These are phyloP conservation scores for Crypturellus tataupa DNA, from an alignment of 2,797 vertebrate genomes.

Conservation along the genomic window DNA sequence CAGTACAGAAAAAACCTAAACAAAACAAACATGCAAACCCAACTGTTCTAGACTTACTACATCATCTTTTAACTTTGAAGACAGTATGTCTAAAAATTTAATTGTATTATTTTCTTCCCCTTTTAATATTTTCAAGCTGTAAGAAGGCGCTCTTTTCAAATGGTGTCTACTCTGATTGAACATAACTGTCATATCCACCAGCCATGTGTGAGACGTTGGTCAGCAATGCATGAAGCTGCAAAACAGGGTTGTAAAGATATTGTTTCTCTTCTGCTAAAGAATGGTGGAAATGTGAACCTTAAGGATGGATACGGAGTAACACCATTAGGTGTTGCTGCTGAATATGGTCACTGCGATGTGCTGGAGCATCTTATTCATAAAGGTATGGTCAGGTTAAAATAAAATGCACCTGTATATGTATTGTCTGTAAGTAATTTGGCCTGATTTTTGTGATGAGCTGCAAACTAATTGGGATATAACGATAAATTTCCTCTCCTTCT, in stretches of 20 bases:
- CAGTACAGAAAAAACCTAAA: neutral
- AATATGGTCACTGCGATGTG: conserved; percentile 84
- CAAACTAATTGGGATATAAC: neutral
- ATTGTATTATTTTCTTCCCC: neutral
- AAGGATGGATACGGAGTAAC: conserved; percentile 86
- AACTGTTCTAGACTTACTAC: neutral
- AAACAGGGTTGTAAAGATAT: conserved; percentile 85
- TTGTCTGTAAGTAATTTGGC: neutral
- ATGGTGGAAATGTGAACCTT: conserved; percentile 83
- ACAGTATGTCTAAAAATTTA: neutral
- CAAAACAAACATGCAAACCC: neutral
- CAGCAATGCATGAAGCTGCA: conserved; percentile 89
- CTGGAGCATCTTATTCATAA: conserved; percentile 90
- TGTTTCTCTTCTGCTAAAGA: conserved; percentile 84
- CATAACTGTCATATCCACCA: conserved; percentile 86
- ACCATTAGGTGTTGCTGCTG: conserved; percentile 86
- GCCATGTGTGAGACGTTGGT: conserved; percentile 85
- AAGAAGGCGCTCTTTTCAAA: conserved; percentile 82
- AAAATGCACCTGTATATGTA: neutral
- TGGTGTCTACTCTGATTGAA: conserved; percentile 82
- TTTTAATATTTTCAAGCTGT: conserved; percentile 80
- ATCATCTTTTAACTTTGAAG: neutral
- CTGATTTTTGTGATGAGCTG: neutral
- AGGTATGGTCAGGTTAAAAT: conserved; percentile 76
- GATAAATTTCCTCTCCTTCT: conserved; percentile 5